Conservation (phyloP, 2,797 vertebrate species). For the Paedocypris micromegethes region DNA sequence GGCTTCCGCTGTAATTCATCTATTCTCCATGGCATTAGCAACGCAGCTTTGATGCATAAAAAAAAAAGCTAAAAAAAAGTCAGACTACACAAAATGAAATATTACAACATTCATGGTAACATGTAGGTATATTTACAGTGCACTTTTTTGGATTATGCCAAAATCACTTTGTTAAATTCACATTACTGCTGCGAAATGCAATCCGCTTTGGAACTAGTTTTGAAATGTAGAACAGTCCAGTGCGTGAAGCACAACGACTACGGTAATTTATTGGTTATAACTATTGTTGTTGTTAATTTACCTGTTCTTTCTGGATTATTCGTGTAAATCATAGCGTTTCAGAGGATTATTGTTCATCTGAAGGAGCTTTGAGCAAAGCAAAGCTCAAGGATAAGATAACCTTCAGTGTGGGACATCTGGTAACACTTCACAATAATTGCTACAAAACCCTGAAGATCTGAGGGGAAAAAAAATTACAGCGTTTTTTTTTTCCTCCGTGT, state of each 20-base stretch:
- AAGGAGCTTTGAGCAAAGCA: conserved; percentile 48
- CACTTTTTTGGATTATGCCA: conserved; percentile 47
- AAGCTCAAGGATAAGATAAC: conserved; percentile 63
- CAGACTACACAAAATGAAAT: too few relatives aligned
- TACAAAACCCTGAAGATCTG: conserved; percentile 72
- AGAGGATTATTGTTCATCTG: conserved; percentile 50
- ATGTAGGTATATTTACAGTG: conserved; percentile 3
- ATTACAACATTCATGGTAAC: too few relatives aligned
- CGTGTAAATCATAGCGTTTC: conserved; percentile 42
- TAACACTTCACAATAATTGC: conserved; percentile 73
- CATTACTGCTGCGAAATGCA: conserved; percentile 32
- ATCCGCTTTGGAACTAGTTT: conserved; percentile 6
- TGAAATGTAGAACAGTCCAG: background rate
- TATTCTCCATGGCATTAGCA: conserved; percentile 51
- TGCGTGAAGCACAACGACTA: too few relatives aligned
- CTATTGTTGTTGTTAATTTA: conserved; percentile 16
- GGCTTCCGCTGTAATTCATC: conserved; percentile 65
- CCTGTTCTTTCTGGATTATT: conserved; percentile 41
- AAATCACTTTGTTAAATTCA: conserved; percentile 51
- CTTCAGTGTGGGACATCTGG: conserved; percentile 62
- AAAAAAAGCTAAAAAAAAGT: conserved; percentile 43
- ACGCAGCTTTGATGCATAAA: conserved; percentile 50
- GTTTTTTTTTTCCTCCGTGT: conserved; percentile 59
- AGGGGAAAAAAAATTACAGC: conserved; percentile 65
- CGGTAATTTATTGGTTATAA: too few relatives aligned